Base-by-base conservation (phyloP, 2,797 vertebrate species). In the Etheostoma nigrum region DNA sequence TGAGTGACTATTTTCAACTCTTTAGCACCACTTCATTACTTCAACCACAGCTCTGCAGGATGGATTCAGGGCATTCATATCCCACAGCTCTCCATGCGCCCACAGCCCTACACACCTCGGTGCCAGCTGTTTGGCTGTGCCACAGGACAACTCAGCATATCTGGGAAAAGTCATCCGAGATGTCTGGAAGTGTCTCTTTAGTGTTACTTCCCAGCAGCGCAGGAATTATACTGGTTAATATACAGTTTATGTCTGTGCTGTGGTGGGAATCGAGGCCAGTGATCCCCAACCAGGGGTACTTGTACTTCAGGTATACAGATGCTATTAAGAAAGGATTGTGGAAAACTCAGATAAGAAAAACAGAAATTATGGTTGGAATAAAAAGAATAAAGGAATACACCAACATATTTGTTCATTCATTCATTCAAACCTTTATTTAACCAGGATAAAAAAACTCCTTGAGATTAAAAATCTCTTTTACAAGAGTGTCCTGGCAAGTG, bases 11-110 rank as follows among this genome's bases (percentile, higher is more conserved):
- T 89, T 90, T 88, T 81, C 83, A 84, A 83, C 79, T 64, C 80
- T 84, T 87, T 49, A 84, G 76, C 86, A 81, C 74, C 84, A 82
- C 85, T 81, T 82, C 72, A 90, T 91, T 86, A 79, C 78, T 75
- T 70, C 67, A 65, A 76, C 86, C 87, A 70, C 91, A 86, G 79
- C 76, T 73, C 86, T 75, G 59, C 78, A 72, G 83, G 78, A 82
- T 55, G 74, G 60, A 79, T 76, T 60, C 49, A 2, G 49, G n/a
- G 30, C 84, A 18, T 81, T 83, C 74, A n/a, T 84, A 83, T 76
- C 79, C 71, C 77, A 51, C 74, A 67, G 81, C 69, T 72, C 71
- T 44, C 66, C 75, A 16, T 52, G 67, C 10, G 44, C 80, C 83
- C 83, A 58, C 74, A 88, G 75, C 44, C 60, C 72, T 33, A 4